These are phyloP conservation scores for Drosophila auraria DNA, from an alignment of 1,140 invertebrate genomes.

Conservation along the genomic window DNA sequence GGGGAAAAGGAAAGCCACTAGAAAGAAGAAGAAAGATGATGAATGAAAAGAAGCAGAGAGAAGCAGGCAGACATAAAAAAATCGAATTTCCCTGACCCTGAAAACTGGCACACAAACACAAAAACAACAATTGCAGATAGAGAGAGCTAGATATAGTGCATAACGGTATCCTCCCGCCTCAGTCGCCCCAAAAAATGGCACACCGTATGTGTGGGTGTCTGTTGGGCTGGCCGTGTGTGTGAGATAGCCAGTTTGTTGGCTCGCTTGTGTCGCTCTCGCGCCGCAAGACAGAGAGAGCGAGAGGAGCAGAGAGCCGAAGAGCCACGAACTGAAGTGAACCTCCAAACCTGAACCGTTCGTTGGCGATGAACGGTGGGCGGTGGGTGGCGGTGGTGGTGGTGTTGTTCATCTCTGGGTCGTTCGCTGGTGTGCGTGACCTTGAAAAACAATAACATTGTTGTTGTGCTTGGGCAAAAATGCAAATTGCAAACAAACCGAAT, in stretches of 20 bases:
- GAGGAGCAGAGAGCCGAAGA: slow-evolving; percentile 16
- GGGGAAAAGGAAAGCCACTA: slow-evolving; percentile 43
- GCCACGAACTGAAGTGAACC: slow-evolving; percentile 43
- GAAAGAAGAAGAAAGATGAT: slow-evolving; percentile 27
- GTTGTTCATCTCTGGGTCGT: slow-evolving; percentile 37
- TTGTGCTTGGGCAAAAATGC: slow-evolving; percentile 65
- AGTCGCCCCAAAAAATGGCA: slow-evolving; percentile 38
- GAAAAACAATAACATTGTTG: slow-evolving; percentile 79
- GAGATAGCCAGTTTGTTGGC: slow-evolving; percentile 50
- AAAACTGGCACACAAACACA: slow-evolving; percentile 64
- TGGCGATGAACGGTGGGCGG: slow-evolving; percentile 18
- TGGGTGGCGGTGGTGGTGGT: slow-evolving; percentile 30
- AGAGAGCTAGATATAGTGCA: slow-evolving; percentile 53
- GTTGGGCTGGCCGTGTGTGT: slow-evolving; percentile 11
- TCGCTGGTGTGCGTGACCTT: slow-evolving; percentile 67
- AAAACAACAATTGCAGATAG: slow-evolving; percentile 25
- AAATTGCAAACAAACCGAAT: slow-evolving; percentile 76
- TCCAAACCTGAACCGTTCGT: slow-evolving; percentile 29
- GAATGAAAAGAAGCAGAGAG: slow-evolving; percentile 15
- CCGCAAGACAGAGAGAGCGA: slow-evolving; percentile 13
- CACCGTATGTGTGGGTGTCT: slow-evolving; percentile 10
- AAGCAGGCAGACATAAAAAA: slow-evolving; percentile 53
- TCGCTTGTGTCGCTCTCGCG: slow-evolving; percentile 46
- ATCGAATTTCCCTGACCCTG: slow-evolving; percentile 83
- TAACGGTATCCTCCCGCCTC: slow-evolving; percentile 70